These are phyloP conservation scores for Cephus sareptanus DNA, from an alignment of 2,888 invertebrate species.

Conservation along the genomic window DNA sequence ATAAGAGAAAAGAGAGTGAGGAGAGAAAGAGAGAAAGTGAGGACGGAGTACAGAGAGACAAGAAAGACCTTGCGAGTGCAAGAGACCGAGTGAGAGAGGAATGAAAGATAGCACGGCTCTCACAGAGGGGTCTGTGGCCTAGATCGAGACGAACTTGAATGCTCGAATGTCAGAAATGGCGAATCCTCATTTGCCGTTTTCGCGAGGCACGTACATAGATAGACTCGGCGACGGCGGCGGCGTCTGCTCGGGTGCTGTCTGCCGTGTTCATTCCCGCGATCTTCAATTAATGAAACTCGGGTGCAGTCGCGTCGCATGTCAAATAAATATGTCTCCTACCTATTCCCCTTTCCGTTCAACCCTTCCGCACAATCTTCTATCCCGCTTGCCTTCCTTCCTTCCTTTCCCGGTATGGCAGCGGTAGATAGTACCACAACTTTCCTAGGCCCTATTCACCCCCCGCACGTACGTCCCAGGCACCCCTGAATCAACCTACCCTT, in stretches of 20 bases:
- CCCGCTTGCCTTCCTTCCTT: constrained; percentile 20
- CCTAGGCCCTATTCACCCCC: neutral
- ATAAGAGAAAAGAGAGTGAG: neutral
- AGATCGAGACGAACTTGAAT: constrained; percentile 63
- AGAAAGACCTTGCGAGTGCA: constrained; percentile 5
- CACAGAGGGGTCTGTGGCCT: constrained; percentile 48
- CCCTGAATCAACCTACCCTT: neutral
- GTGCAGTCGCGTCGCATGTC: constrained; percentile 66
- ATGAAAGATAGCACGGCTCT: constrained; percentile 27
- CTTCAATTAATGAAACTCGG: constrained; percentile 67
- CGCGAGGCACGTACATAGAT: constrained; percentile 44
- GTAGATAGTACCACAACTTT: neutral
- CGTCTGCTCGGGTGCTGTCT: constrained; percentile 58
- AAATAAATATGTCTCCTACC: constrained; percentile 65
- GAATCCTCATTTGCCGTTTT: constrained; percentile 62
- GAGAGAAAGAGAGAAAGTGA: constrained; percentile 13
- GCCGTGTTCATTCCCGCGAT: constrained; percentile 64
- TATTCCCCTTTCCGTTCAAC: constrained; percentile 32
- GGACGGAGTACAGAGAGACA: constrained; percentile 21
- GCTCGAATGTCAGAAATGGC: constrained; percentile 62
- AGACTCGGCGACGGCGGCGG: constrained; percentile 8
- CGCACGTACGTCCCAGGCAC: neutral
- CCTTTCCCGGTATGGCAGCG: constrained; percentile 6
- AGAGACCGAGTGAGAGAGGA: constrained; percentile 7
- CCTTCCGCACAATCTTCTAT: constrained; percentile 28